A percentile compares a stretch with the other conserved stretches of the same genome.
phyloP scores from a whole-genome alignment of 2,888 invertebrate genomes.

The Pseudococcus viburni region DNA sequence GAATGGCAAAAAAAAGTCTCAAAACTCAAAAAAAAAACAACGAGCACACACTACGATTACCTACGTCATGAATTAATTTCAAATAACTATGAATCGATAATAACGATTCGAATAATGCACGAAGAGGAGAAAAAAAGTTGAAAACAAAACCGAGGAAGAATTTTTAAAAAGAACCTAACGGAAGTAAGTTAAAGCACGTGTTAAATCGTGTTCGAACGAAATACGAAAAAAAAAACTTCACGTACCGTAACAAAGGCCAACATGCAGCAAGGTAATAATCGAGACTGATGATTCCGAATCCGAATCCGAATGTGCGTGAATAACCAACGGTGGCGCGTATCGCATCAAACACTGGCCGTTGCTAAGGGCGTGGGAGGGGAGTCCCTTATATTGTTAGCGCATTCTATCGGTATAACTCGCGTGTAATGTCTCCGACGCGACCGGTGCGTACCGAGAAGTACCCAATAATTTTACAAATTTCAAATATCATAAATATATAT shows the following conservation, averaged over 20 bases:
- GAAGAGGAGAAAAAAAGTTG: background rate
- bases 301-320: background rate
- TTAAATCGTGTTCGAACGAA: conserved; percentile 52
- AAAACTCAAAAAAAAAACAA: background rate
- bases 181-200: conserved; percentile 53
- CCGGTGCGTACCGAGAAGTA: too few relatives aligned
- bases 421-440: too few relatives aligned
- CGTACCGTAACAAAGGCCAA: background rate
- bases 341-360: conserved; percentile 58
- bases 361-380: conserved; percentile 44
- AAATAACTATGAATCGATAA: background rate
- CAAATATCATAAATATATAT: too few relatives aligned
- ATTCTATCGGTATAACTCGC: background rate
- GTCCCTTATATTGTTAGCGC: background rate
- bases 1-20: background rate
- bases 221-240: conserved; percentile 2
- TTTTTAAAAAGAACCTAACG: background rate
- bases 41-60: background rate
- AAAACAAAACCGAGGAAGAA: background rate
- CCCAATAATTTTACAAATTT: too few relatives aligned
- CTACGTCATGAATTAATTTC: background rate
- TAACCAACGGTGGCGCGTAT: conserved; percentile 10
- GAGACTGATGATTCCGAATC: background rate
- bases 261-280: background rate
- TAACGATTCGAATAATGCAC: background rate